These are phyloP conservation scores for Acholoe squamosa DNA, from an alignment of 2,888 invertebrate genomes.

Conservation along the genomic window DNA sequence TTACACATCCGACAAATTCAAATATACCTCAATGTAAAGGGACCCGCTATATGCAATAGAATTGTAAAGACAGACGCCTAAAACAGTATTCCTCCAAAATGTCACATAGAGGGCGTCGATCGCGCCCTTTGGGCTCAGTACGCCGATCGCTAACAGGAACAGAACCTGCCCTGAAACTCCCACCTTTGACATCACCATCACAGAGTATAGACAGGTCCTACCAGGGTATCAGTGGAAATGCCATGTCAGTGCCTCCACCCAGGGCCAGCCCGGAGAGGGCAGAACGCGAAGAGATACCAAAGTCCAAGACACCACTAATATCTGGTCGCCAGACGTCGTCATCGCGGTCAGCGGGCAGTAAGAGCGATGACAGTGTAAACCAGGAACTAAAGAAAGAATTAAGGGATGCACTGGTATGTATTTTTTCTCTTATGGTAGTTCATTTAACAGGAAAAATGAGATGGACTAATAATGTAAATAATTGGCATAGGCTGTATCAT, in stretches of 20 bases:
- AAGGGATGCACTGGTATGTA: constrained; percentile 43
- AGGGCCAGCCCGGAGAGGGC: constrained; percentile 47
- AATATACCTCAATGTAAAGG: too few relatives aligned
- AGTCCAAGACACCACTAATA: constrained; percentile 28
- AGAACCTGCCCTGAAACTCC: constrained; percentile 6
- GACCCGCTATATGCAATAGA: too few relatives aligned
- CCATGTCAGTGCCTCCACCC: constrained; percentile 73
- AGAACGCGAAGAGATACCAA: not conserved
- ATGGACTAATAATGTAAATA: too few relatives aligned
- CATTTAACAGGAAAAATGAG: too few relatives aligned
- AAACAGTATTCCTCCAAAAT: not conserved
- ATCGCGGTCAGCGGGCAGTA: constrained; percentile 26
- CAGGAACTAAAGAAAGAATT: not conserved
- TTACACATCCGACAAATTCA: too few relatives aligned
- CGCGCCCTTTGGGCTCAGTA: constrained; percentile 54
- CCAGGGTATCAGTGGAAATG: constrained; percentile 72
- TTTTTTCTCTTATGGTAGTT: too few relatives aligned
- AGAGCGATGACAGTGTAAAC: constrained; percentile 2
- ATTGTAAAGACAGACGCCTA: too few relatives aligned
- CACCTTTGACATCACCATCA: not conserved
- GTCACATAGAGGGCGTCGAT: constrained; percentile 16
- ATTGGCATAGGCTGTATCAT: too few relatives aligned
- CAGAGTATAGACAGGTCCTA: constrained; percentile 60
- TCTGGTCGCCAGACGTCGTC: not conserved
- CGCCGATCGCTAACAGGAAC: not conserved